Conservation (phyloP, 2,113 vertebrate species). For the Saguinus imperator region DNA sequence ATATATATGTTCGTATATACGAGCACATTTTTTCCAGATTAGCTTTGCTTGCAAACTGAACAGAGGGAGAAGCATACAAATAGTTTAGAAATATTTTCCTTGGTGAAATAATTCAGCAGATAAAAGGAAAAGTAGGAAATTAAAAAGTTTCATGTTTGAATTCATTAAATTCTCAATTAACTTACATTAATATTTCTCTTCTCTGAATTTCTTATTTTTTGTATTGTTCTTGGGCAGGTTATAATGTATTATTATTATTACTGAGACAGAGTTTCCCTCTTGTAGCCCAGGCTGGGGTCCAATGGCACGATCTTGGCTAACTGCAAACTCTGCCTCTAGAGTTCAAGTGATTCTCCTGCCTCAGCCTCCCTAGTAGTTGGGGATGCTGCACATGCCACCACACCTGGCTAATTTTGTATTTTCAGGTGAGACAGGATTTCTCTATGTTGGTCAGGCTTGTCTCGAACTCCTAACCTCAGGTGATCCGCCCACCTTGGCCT, state of each 20-base stretch:
- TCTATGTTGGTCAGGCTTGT: too few species aligned
- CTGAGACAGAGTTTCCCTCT: too few species aligned
- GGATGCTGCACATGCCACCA: too few species aligned
- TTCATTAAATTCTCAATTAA: neutral
- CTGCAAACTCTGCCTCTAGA: too few species aligned
- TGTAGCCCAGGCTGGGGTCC: too few species aligned
- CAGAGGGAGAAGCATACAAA: neutral
- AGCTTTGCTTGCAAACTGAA: neutral
- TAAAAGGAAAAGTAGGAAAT: neutral
- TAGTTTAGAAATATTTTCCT: neutral
- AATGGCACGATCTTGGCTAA: too few species aligned
- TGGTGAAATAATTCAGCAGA: neutral
- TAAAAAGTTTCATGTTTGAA: neutral
- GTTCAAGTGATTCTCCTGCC: too few species aligned
- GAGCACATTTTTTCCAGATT: neutral
- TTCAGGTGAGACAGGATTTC: too few species aligned
- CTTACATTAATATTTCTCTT: neutral
- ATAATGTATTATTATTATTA: neutral
- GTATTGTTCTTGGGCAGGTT: neutral
- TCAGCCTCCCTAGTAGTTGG: too few species aligned
- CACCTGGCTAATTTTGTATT: too few species aligned
- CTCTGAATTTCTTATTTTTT: neutral
- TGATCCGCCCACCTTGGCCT: too few species aligned
- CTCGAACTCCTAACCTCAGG: too few species aligned
- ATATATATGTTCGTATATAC: neutral